Conservation (phyloP, 2,797 vertebrate genomes). For the Falco concolor region DNA sequence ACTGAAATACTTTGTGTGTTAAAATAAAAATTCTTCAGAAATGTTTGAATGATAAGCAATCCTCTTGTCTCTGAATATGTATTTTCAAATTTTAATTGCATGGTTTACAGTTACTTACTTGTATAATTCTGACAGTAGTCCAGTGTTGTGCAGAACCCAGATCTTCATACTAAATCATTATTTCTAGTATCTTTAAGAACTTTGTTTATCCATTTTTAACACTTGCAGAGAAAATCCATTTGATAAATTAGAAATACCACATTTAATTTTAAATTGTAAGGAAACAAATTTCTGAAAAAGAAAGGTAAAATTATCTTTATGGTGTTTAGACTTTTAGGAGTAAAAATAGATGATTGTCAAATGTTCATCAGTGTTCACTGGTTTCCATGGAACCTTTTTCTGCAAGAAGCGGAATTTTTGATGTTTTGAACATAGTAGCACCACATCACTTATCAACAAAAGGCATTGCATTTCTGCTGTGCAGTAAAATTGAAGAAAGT, state of each 20-base stretch:
- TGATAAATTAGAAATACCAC: not conserved
- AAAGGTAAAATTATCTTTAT: not conserved
- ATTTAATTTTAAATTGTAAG: not conserved
- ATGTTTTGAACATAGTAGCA: not conserved
- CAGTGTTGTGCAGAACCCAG: not conserved
- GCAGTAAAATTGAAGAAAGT: not conserved
- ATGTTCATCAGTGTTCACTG: not conserved
- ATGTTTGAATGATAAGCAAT: not conserved
- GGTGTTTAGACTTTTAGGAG: not conserved
- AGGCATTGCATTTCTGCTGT: not conserved
- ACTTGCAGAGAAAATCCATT: not conserved
- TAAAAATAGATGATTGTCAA: not conserved
- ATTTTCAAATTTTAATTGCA: not conserved
- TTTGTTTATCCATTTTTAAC: not conserved
- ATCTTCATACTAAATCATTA: not conserved
- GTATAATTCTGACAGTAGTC: not conserved
- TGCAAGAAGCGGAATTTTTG: not conserved
- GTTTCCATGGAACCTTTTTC: constrained; percentile 30
- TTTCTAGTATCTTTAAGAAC: not conserved
- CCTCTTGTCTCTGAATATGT: not conserved
- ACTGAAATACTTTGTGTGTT: not conserved
- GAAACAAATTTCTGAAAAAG: not conserved
- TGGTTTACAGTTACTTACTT: not conserved
- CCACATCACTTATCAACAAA: not conserved
- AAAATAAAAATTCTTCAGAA: not conserved